Evolutionary conservation across 30 jellyfish, hydroid and myxozoan genomes (phyloP).

Genomic region (Hydractinia echinata): DNA sequence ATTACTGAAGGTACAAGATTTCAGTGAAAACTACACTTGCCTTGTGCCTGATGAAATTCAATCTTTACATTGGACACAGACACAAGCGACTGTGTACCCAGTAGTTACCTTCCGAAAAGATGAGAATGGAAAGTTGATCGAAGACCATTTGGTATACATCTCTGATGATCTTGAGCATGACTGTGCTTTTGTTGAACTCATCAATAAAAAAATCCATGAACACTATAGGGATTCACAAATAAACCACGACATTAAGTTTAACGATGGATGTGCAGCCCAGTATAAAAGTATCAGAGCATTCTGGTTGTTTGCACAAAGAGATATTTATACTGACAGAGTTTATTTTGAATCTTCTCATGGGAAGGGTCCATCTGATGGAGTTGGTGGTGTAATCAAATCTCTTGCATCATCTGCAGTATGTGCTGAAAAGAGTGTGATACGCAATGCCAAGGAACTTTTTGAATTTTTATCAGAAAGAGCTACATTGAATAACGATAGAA

Average conservation of each 20-base stretch:
- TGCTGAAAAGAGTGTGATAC: slow-evolving; percentile 14
- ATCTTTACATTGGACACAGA: slow-evolving; percentile 55
- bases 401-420: slow-evolving; percentile 37
- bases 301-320: slow-evolving; percentile 48
- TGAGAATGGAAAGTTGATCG: slow-evolving; percentile 37
- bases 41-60: slow-evolving; percentile 62
- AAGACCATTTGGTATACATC: slow-evolving; percentile 51
- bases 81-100: slow-evolving; percentile 55
- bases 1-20: slow-evolving; percentile 1
- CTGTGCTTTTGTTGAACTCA: slow-evolving; percentile 51
- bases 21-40: slow-evolving; percentile 57
- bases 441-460: slow-evolving; percentile 39
- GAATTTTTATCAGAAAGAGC: slow-evolving; percentile 33
- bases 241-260: slow-evolving; percentile 25
- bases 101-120: slow-evolving; percentile 28
- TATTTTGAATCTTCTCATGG: slow-evolving; percentile 39
- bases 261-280: slow-evolving; percentile 46
- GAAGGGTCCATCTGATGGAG: slow-evolving; percentile 53
- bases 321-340: slow-evolving; percentile 33
- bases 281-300: slow-evolving; percentile 43
- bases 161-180: slow-evolving; percentile 50
- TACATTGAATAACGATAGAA: background rate
- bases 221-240: slow-evolving; percentile 25
- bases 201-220: slow-evolving; percentile 35
- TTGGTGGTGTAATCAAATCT: slow-evolving; percentile 47